Evolutionary conservation across 2,888 invertebrate species (phyloP).

Genomic region (Eilema griseolum): DNA sequence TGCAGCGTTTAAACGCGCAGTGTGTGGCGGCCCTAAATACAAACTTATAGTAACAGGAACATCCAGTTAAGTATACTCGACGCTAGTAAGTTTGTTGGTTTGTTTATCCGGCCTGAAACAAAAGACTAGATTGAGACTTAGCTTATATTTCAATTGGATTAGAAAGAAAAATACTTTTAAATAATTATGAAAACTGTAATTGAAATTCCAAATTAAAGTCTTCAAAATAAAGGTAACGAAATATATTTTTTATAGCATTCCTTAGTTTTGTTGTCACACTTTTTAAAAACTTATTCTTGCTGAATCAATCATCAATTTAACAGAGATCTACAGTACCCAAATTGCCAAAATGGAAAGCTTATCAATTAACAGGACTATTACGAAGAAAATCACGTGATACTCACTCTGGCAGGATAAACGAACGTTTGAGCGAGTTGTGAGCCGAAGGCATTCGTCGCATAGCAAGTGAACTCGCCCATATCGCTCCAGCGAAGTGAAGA

Average conservation of each 20-base stretch:
- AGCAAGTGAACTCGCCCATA: constrained; percentile 94
- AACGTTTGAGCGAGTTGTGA: constrained; percentile 89
- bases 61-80: constrained; percentile 73
- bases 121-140: too few species aligned
- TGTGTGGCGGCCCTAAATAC: constrained; percentile 58
- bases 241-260: too few species aligned
- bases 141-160: too few species aligned
- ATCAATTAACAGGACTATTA: neutral
- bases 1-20: constrained; percentile 57
- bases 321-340: neutral
- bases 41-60: constrained; percentile 74
- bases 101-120: constrained; percentile 72
- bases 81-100: constrained; percentile 46
- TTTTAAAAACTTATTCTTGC: too few species aligned
- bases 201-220: too few species aligned
- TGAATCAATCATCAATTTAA: too few species aligned
- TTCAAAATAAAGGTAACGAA: too few species aligned
- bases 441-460: constrained; percentile 89
- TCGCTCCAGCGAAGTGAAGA: constrained; percentile 91
- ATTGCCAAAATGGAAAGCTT: too few species aligned
- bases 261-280: too few species aligned
- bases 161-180: too few species aligned
- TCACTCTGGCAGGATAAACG: constrained; percentile 90
- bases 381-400: constrained; percentile 30
- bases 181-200: too few species aligned